Evolutionary conservation across 1,140 invertebrate genomes (phyloP).

Genomic region (Zaprionus tsacasi): DNA sequence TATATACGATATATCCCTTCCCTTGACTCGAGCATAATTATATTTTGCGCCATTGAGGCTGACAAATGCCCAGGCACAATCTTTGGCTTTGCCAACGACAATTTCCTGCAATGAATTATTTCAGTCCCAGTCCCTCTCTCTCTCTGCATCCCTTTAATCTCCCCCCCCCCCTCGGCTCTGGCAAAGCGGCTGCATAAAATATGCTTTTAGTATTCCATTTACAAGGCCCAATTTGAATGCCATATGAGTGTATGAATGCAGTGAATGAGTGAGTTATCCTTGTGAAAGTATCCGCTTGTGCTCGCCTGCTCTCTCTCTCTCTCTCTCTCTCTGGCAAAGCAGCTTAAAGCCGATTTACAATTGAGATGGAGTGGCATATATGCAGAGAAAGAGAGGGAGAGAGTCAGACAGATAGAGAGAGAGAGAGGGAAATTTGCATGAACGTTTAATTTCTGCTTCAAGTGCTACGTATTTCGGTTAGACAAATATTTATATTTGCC

Average conservation of each 20-base stretch:
- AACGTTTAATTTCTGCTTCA: conserved; percentile 61
- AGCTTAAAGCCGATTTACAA: conserved; percentile 26
- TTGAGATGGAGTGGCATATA: background rate
- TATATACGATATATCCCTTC: background rate
- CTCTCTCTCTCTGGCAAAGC: conserved; percentile 10
- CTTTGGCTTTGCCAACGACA: background rate
- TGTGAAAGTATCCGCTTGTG: background rate
- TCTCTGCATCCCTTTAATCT: too few relatives aligned
- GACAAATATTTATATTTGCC: conserved; percentile 60
- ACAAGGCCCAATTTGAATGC: conserved; percentile 11
- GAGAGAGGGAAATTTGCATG: conserved; percentile 52
- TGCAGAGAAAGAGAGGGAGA: background rate
- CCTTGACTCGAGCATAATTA: background rate
- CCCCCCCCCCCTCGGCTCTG: background rate
- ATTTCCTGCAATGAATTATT: conserved; percentile 15
- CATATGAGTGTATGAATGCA: background rate
- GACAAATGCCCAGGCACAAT: conserved; percentile 7
- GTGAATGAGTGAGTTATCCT: background rate
- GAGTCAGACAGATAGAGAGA: background rate
- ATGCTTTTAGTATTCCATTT: conserved; percentile 29
- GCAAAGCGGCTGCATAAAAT: conserved; percentile 29
- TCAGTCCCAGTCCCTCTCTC: too few relatives aligned
- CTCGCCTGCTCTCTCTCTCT: background rate
- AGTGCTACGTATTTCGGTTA: conserved; percentile 47
- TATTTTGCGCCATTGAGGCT: background rate